Evolutionary conservation across 2,113 vertebrate species (phyloP), one percentile per base, ranked within the genome.

Genomic region (Ibidorhyncha struthersii): DNA sequence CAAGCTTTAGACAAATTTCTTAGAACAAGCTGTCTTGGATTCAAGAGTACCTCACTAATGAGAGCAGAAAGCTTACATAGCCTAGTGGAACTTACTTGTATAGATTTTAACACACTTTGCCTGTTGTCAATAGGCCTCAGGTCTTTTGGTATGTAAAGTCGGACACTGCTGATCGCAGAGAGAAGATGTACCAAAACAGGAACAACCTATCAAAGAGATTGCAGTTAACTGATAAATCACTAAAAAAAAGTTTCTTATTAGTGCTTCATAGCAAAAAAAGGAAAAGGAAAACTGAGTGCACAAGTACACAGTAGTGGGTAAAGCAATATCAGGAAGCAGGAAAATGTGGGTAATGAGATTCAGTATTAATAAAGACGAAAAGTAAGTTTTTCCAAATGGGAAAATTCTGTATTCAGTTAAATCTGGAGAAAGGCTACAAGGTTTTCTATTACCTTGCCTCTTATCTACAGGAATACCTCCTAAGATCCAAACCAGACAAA

Each of bases 71-170:
- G 12, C 41, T 63, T 59, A 77, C 12, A 90, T 4, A 72, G 56
- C 36, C 83, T 9, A 32, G 21, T 29, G 11, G 43, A 87, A 88
- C 78, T 84, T 59, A 99, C 99, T 98, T 99, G 99, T 72, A 99
- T 99, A 59, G 99, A 99, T 93, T 99, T 99, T 56, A 99, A 97
- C 93, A 99, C 99, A 88, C 99, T 99, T 94, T 99, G 99, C 32
- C 99, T 98, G 92, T 99, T 99, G 98, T 99, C 99, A 63, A 98
- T 94, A 7, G 99, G 98, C 20, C 99, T 98, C 63, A 99, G 96
- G 94, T 99, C 99, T 98, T 99, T 99, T 0, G 99, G 99, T 95
- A 99, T 99, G 88, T 99, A 99, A 45, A 99, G 99, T 19, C 99
- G 98, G 43, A 99, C 98, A 6, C 99, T 99, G 97, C 99, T 99